Conservation (phyloP, 2,113 vertebrate species). For the Podiceps cristatus region DNA sequence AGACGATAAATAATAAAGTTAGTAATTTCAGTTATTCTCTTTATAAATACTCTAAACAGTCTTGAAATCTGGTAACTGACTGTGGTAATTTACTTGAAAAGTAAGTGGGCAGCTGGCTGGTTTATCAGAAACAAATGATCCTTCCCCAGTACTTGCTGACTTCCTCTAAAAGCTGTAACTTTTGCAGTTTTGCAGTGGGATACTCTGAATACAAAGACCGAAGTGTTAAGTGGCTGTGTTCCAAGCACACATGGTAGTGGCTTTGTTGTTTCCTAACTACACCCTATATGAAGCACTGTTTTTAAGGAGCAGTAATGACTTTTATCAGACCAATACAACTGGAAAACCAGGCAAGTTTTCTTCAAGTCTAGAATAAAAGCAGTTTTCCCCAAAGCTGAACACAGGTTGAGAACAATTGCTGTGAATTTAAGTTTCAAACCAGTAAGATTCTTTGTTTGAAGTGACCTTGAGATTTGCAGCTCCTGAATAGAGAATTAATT, state of each 20-base stretch:
- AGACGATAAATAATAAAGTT: background rate
- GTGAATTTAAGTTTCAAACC: background rate
- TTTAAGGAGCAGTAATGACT: background rate
- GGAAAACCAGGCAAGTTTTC: background rate
- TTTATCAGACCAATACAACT: background rate
- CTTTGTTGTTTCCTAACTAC: background rate
- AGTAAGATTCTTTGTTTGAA: background rate
- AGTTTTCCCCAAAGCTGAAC: background rate
- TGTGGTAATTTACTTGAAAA: slow-evolving; percentile 34
- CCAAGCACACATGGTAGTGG: background rate
- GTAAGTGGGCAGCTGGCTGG: slow-evolving; percentile 50
- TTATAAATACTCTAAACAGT: slow-evolving; percentile 38
- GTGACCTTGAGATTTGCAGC: background rate
- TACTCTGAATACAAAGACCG: background rate
- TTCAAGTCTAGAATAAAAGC: background rate
- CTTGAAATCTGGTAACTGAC: slow-evolving; percentile 47
- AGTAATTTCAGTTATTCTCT: background rate
- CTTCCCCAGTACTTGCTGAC: background rate
- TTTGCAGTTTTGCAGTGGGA: background rate
- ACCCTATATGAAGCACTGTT: background rate
- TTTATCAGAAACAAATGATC: background rate
- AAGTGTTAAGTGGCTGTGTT: background rate
- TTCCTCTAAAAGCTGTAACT: slow-evolving; percentile 39
- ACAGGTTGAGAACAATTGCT: background rate
- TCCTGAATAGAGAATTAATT: background rate